phyloP scores from a whole-genome alignment of 2,797 vertebrate species.

The Gymnothorax reevesii region DNA sequence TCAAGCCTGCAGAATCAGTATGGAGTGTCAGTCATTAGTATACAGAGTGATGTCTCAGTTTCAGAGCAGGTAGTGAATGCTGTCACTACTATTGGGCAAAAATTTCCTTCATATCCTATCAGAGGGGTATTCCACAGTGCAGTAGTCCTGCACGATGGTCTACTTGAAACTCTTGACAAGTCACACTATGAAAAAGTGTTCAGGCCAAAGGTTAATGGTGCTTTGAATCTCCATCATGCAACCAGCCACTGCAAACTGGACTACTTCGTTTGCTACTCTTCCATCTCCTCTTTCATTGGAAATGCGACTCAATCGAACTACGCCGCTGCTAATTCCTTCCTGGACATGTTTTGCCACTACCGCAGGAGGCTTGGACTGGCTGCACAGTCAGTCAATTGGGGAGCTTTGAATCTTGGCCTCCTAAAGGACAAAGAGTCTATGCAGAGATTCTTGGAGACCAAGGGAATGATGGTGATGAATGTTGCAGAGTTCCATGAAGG shows the following conservation, averaged over 20 bases:
- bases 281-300: conserved; percentile 80
- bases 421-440: conserved; percentile 75
- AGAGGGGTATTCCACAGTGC: conserved; percentile 88
- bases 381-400: conserved; percentile 86
- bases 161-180: conserved; percentile 71
- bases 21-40: conserved; percentile 54
- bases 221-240: conserved; percentile 79
- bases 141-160: conserved; percentile 77
- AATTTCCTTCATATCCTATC: conserved; percentile 67
- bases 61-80: conserved; percentile 67
- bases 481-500: conserved; percentile 72
- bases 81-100: conserved; percentile 62
- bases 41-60: conserved; percentile 76
- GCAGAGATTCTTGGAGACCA: conserved; percentile 75
- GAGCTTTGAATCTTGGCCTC: conserved; percentile 82
- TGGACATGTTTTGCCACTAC: conserved; percentile 82
- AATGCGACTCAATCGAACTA: conserved; percentile 83
- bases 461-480: conserved; percentile 77
- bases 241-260: conserved; percentile 76
- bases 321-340: conserved; percentile 85
- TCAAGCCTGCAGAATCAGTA: conserved; percentile 63
- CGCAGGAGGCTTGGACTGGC: conserved; percentile 77
- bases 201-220: conserved; percentile 81
- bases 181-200: conserved; percentile 77
- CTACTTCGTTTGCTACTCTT: conserved; percentile 88